Conservation (phyloP, 2,113 vertebrate genomes). For the Nansenia antarctica region DNA sequence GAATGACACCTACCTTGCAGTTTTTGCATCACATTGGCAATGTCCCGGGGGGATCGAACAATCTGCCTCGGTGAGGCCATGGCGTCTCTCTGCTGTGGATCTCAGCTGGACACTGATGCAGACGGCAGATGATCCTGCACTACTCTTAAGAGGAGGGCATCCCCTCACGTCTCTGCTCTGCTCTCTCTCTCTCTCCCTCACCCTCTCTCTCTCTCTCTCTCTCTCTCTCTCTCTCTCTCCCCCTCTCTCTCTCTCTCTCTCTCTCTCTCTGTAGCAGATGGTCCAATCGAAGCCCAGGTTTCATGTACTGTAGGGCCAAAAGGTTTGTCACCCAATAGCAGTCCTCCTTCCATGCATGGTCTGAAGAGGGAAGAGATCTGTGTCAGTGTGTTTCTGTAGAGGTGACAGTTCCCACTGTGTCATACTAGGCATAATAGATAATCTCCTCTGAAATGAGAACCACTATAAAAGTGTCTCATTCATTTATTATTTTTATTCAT, state of each 20-base stretch:
- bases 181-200: constrained; percentile 20
- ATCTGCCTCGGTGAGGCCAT: constrained; percentile 82
- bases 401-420: constrained; percentile 6
- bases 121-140: constrained; percentile 26
- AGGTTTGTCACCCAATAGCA: constrained; percentile 55
- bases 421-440: too few species aligned
- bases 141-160: constrained; percentile 52
- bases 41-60: constrained; percentile 80
- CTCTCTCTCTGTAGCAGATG: constrained; percentile 37
- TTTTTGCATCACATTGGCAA: constrained; percentile 92
- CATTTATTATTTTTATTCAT: too few species aligned
- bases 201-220: constrained; percentile 17
- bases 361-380: constrained; percentile 55
- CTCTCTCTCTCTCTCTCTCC: constrained; percentile 6
- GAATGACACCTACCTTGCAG: constrained; percentile 86
- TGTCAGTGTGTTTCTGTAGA: constrained; percentile 29
- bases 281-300: constrained; percentile 55
- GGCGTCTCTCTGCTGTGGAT: constrained; percentile 38
- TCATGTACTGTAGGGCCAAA: constrained; percentile 43
- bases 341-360: constrained; percentile 45
- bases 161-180: constrained; percentile 35
- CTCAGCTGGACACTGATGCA: constrained; percentile 38
- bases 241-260: constrained; percentile 39
- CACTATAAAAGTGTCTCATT: too few species aligned
- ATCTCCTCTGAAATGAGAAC: too few species aligned